These are phyloP conservation scores for Calliopsis andreniformis DNA, from an alignment of 1,140 invertebrate species.

Conservation along the genomic window DNA sequence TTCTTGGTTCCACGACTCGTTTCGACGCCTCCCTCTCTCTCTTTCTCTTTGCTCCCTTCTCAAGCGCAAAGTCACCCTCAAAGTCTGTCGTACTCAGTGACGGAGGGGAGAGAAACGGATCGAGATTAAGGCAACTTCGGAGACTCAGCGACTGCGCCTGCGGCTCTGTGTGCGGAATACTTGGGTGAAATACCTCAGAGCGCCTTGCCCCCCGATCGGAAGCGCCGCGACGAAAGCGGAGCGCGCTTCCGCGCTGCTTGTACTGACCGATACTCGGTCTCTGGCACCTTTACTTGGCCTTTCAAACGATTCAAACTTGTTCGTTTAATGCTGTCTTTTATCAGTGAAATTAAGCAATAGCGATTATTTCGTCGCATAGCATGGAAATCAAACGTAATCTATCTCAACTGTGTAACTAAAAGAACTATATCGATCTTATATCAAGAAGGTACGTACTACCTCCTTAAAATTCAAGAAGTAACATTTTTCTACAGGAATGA, in stretches of 20 bases:
- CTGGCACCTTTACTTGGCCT: not conserved
- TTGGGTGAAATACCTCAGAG: slow-evolving; percentile 45
- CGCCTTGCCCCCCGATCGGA: slow-evolving; percentile 40
- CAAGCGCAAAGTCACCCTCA: slow-evolving; percentile 49
- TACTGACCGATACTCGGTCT: slow-evolving; percentile 16
- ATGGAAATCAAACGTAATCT: no score
- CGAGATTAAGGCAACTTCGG: slow-evolving; percentile 58
- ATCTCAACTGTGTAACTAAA: no score
- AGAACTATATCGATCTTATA: no score
- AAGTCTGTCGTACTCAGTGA: slow-evolving; percentile 48
- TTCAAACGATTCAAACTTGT: not conserved
- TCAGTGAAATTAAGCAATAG: no score
- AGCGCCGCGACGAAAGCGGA: slow-evolving; percentile 30
- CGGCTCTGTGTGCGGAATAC: slow-evolving; percentile 47
- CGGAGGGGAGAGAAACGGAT: slow-evolving; percentile 15
- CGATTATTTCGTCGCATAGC: no score
- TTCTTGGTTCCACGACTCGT: not conserved
- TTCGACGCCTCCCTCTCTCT: not conserved
- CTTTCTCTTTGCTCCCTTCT: not conserved
- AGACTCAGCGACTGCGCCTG: slow-evolving; percentile 41
- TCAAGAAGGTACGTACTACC: no score
- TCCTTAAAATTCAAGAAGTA: no score
- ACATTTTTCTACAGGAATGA: no score
- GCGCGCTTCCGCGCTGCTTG: not conserved
- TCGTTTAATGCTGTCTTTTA: no score